Evolutionary conservation across 2,113 vertebrate genomes (phyloP), one percentile per base, ranked within the genome.

Genomic region (Alethe castanea): DNA sequence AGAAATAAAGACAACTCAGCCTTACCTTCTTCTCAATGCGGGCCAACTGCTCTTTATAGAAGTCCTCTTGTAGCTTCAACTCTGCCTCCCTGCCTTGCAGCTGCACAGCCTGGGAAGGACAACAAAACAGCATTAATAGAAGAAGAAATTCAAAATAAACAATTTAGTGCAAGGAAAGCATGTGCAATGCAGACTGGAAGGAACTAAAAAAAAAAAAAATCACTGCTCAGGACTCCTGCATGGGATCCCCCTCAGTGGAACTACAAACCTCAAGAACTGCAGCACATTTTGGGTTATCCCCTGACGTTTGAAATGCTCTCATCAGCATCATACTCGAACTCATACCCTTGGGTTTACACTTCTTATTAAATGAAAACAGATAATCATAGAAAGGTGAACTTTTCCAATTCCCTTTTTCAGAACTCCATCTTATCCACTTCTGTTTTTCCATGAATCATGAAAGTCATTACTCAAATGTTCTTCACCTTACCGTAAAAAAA

Each of bases 1-100:
- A 19, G 15, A 88, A 89, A 64, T 13, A 57, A 67, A 79, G 79
- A 16, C 20, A 88, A 25, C 31, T 25, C 2, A 11, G 35, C 31
- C 96, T 96, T 95, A 99, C 99, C 98, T 99, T 99, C 95, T 94
- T 99, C 96, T 99, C 99, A 76, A 99, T 98, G 86, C 86, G 97
- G 53, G 97, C 97, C 95, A 99, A 91, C 94, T 99, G 99, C 76
- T 99, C 99, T 86, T 98, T 98, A 65, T 98, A 99, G 97, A 99
- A 99, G 80, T 90, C 73, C 15, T 98, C 98, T 26, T 98, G 97
- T 72, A 79, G 93, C 59, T 96, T 96, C 87, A 99, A 72, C 92
- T 99, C 99, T 19, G 97, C 94, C 74, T 99, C 98, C 91, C 97
- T 98, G 69, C 82, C 97, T 81, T 98, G 97, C 96, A 99, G 96